These are phyloP conservation scores for Daktulosphaira vitifoliae DNA, from an alignment of 1,140 invertebrate genomes.

Conservation along the genomic window DNA sequence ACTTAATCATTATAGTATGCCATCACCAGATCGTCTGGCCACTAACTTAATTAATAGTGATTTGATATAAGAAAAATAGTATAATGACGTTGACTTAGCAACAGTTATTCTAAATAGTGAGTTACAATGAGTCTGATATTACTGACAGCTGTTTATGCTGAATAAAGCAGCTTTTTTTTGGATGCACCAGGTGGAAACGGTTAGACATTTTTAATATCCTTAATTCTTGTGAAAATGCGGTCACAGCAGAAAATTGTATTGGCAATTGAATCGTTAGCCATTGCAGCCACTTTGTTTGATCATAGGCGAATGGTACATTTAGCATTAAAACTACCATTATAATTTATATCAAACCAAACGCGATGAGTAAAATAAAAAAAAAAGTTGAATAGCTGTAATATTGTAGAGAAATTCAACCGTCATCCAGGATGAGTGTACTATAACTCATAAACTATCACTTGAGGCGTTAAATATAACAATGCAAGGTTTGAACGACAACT, in stretches of 20 bases:
- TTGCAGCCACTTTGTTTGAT: conserved; percentile 44
- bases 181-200: conserved; percentile 41
- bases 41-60: conserved; percentile 38
- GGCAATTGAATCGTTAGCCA: conserved; percentile 42
- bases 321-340: conserved; percentile 41
- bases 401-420: conserved; percentile 38
- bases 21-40: conserved; percentile 8
- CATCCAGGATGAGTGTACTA: conserved; percentile 45
- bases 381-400: background rate
- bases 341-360: conserved; percentile 38
- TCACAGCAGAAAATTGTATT: background rate
- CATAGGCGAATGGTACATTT: conserved; percentile 45
- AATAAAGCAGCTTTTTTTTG: conserved; percentile 38
- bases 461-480: conserved; percentile 40
- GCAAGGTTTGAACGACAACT: background rate
- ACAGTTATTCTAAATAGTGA: background rate
- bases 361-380: conserved; percentile 39
- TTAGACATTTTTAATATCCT: conserved; percentile 6
- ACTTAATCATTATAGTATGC: conserved; percentile 29
- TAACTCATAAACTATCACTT: conserved; percentile 41
- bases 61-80: conserved; percentile 42
- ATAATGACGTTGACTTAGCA: conserved; percentile 41
- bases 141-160: background rate
- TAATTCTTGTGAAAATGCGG: conserved; percentile 1
- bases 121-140: background rate